Evolutionary conservation across 1,140 invertebrate genomes (phyloP), one percentile per base, ranked within the genome.

Genomic region (Drosophila setifemur): DNA sequence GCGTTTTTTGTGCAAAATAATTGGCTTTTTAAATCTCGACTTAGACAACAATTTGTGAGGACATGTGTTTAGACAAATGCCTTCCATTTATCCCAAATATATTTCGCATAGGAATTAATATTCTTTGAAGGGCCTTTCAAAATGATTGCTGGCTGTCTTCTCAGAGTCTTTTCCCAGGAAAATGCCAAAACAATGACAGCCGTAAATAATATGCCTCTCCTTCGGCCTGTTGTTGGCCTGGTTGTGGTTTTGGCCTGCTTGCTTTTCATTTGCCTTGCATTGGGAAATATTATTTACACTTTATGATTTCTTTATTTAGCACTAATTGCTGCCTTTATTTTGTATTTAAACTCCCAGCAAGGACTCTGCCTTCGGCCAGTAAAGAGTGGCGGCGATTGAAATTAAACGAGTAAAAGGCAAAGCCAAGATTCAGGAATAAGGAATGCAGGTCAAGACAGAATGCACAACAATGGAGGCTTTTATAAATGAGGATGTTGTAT

Each of bases 301-400:
- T 83, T 83, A 83, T 83, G 70, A 83, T 72, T 83, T 85, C 79
- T 85, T 83, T 83, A 79, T 83, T 79, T 68, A 86, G 66, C 70
- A 63, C 79, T 83, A 83, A 83, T 83, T 83, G 81, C 79, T 85
- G 79, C 53, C 54, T 66, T 77, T 47, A 48, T 61, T 49, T 70
- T 19, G 48, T 35, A 50, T 47, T 33, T 43, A 49, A 58, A 25
- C 55, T 29, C 53, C 23, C 28, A 39, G 42, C 54, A 7, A 14
- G 61, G 55, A 25, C 31, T 31, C 25, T 19, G 21, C 39, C 37
- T 21, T 23, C 23, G 55, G 33, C 48, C 19, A 37, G 48, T 21
- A 33, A 53, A 61, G 25, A 23, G 19, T 12, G 45, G 23, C 25
- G 29, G 49, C 54, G 39, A 43, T 70, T 26, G 9, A 54, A 48